These are phyloP conservation scores for Melangyna quadrimaculata DNA, from an alignment of 2,888 invertebrate genomes.

Conservation along the genomic window DNA sequence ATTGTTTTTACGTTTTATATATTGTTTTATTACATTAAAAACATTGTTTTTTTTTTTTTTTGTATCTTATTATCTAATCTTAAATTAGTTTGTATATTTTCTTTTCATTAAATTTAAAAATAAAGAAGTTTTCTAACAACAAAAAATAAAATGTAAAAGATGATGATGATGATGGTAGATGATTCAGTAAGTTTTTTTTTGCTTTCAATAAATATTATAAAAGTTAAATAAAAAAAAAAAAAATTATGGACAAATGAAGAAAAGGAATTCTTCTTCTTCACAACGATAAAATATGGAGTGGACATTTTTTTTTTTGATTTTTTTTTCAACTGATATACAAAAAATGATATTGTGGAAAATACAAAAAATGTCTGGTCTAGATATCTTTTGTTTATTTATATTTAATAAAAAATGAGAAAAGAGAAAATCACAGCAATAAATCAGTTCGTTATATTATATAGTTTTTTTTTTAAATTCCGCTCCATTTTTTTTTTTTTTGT, in stretches of 20 bases:
- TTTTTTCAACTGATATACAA: conserved; percentile 48
- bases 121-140: conserved; percentile 51
- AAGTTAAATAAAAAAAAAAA: conserved; percentile 12
- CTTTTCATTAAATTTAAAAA: conserved; percentile 42
- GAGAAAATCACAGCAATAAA: conserved; percentile 80
- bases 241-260: conserved; percentile 42
- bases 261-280: conserved; percentile 26
- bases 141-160: conserved; percentile 58
- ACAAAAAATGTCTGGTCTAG: conserved; percentile 46
- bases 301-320: conserved; percentile 29
- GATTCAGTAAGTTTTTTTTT: conserved; percentile 34
- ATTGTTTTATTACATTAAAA: conserved; percentile 37
- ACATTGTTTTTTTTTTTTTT: conserved; percentile 8
- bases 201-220: conserved; percentile 62
- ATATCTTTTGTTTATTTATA: conserved; percentile 58
- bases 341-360: conserved; percentile 58
- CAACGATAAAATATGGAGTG: conserved; percentile 51
- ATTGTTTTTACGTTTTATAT: conserved; percentile 23
- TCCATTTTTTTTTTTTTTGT: conserved; percentile 59
- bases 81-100: conserved; percentile 61
- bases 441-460: conserved; percentile 79
- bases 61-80: conserved; percentile 44
- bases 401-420: conserved; percentile 71
- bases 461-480: conserved; percentile 74
- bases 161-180: conserved; percentile 37